Percentiles rank a stretch among this genome's conserved stretches.
These are phyloP conservation scores for Hydraecia micacea DNA, from an alignment of 2,888 invertebrate species.

Conservation along the genomic window DNA sequence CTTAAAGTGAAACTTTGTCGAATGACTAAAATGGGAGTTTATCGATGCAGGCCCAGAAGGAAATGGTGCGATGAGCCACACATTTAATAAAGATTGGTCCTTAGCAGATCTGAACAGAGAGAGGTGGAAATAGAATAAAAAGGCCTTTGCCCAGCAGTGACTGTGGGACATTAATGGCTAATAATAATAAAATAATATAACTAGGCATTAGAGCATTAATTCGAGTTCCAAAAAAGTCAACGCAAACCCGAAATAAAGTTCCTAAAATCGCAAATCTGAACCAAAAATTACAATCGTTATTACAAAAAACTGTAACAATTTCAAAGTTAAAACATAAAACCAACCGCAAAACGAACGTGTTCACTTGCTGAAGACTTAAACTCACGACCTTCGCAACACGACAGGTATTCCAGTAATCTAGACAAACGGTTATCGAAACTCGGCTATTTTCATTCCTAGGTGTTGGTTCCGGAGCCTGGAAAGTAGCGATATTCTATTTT, in stretches of 20 bases:
- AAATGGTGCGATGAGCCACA: too few relatives aligned
- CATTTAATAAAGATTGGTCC: too few relatives aligned
- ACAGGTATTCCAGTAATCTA: conserved; percentile 60
- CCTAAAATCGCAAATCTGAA: not conserved
- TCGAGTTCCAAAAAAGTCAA: not conserved
- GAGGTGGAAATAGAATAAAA: too few relatives aligned
- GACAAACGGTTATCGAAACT: conserved; percentile 58
- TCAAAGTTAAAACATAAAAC: not conserved
- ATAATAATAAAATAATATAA: not conserved
- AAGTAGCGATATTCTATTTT: conserved; percentile 8
- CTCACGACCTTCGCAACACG: conserved; percentile 38
- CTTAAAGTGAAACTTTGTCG: too few relatives aligned
- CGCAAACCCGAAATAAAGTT: not conserved
- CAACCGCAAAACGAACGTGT: conserved; percentile 30
- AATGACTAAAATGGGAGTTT: too few relatives aligned
- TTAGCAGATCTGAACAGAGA: too few relatives aligned
- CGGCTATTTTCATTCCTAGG: conserved; percentile 49
- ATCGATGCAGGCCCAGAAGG: too few relatives aligned
- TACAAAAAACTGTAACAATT: not conserved
- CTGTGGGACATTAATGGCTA: too few relatives aligned
- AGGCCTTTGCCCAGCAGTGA: too few relatives aligned
- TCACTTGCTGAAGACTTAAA: conserved; percentile 26
- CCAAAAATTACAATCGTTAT: not conserved
- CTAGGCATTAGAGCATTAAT: too few relatives aligned
- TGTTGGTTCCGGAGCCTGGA: conserved; percentile 4